phyloP scores from a whole-genome alignment of 2,113 vertebrate genomes.

The Oxygymnocypris stewartii region DNA sequence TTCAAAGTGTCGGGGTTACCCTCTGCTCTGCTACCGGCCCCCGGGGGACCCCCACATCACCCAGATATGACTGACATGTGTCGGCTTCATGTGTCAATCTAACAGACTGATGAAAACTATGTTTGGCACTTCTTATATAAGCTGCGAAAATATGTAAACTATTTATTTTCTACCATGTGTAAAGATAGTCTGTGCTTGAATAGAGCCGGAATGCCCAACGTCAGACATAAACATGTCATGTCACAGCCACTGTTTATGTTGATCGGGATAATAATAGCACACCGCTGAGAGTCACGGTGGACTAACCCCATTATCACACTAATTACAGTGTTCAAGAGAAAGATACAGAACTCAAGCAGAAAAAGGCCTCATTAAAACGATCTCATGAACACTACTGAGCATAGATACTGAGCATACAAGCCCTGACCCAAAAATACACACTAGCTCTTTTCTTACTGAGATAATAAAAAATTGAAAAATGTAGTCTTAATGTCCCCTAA shows the following conservation, averaged over 20 bases:
- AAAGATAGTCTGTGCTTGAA: too few relatives aligned
- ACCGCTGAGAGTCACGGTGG: neutral
- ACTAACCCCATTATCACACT: neutral
- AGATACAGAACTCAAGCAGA: neutral
- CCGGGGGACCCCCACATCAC: neutral
- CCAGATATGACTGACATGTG: slow-evolving; percentile 39
- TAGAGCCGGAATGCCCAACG: too few relatives aligned
- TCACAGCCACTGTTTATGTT: neutral
- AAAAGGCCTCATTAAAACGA: neutral
- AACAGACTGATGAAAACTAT: slow-evolving; percentile 27
- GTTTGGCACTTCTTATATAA: neutral
- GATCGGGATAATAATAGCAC: neutral
- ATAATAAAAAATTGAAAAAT: neutral
- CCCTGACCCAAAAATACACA: neutral
- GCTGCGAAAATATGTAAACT: slow-evolving; percentile 15
- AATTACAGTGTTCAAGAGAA: neutral
- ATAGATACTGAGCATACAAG: too few relatives aligned
- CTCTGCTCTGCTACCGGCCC: slow-evolving; percentile 34
- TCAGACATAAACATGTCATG: neutral
- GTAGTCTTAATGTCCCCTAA: too few relatives aligned
- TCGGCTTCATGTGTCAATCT: slow-evolving; percentile 23
- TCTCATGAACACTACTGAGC: neutral
- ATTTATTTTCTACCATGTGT: neutral
- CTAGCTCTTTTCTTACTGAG: neutral
- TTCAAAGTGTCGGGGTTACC: slow-evolving; percentile 55